These are phyloP conservation scores for Pangasius sanitwongsei DNA, from an alignment of 2,797 vertebrate genomes.

Conservation along the genomic window DNA sequence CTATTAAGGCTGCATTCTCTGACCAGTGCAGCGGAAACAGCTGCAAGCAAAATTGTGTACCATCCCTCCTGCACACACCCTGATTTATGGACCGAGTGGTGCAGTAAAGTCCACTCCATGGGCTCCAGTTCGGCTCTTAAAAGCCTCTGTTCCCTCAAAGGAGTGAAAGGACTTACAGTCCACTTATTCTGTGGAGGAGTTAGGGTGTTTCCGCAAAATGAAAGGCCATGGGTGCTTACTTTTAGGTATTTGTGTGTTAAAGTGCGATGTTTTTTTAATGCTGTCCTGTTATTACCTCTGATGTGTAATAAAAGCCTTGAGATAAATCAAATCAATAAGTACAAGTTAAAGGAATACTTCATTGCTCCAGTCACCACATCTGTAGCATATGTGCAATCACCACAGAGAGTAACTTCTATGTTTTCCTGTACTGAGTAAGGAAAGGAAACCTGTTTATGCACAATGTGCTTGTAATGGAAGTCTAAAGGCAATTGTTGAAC, in stretches of 20 bases:
- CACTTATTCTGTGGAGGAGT: conserved; percentile 31
- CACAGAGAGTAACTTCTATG: background rate
- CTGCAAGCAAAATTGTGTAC: conserved; percentile 45
- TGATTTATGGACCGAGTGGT: conserved; percentile 26
- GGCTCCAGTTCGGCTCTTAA: conserved; percentile 12
- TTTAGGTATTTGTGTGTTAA: conserved; percentile 8
- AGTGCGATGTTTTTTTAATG: conserved; percentile 1
- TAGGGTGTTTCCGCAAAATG: background rate
- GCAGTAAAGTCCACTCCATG: conserved; percentile 25
- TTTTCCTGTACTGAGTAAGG: background rate
- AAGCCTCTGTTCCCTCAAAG: background rate
- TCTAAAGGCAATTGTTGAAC: background rate
- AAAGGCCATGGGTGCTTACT: background rate
- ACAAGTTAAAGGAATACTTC: background rate
- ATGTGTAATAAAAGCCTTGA: background rate
- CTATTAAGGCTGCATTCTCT: conserved; percentile 21
- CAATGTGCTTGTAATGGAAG: background rate
- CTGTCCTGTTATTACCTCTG: background rate
- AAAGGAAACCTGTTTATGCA: background rate
- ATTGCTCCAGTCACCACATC: background rate
- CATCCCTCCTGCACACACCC: conserved; percentile 36
- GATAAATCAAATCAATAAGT: background rate
- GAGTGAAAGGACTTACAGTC: conserved; percentile 13
- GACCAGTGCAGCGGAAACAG: conserved; percentile 39
- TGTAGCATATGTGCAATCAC: background rate